Evolutionary conservation across 1,140 invertebrate species (phyloP).

Genomic region (Hesperophylax magnus): DNA sequence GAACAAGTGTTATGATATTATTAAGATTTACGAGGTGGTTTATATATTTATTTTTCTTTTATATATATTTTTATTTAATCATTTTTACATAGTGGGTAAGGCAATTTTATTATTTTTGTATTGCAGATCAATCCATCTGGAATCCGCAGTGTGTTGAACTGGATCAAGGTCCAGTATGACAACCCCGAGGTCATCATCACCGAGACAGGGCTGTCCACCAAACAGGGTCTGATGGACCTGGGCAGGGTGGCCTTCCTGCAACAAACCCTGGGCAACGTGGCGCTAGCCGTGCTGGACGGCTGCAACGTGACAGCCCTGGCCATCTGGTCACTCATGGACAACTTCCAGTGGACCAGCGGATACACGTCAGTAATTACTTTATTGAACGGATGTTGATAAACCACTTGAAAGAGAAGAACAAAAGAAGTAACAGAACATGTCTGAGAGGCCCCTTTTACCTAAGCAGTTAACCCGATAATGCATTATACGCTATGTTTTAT

Average conservation of each 20-base stretch:
- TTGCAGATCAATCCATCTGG: slow-evolving; percentile 72
- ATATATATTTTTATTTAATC: too few species aligned
- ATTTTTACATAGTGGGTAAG: too few species aligned
- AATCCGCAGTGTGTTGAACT: slow-evolving; percentile 73
- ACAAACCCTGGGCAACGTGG: slow-evolving; percentile 65
- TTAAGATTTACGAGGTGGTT: too few species aligned
- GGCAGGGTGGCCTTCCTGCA: slow-evolving; percentile 69
- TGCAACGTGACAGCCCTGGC: slow-evolving; percentile 76
- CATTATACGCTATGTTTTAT: too few species aligned
- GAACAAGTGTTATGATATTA: too few species aligned
- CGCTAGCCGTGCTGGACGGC: slow-evolving; percentile 64
- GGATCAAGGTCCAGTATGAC: slow-evolving; percentile 72
- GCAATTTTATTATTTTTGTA: too few species aligned
- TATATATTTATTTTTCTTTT: too few species aligned
- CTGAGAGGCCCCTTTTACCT: too few species aligned
- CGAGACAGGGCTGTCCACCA: slow-evolving; percentile 72
- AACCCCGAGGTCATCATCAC: slow-evolving; percentile 73
- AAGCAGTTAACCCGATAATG: too few species aligned
- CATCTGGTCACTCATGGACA: slow-evolving; percentile 78
- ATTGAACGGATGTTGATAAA: not conserved
- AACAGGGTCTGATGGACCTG: slow-evolving; percentile 64
- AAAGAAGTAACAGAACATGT: too few species aligned
- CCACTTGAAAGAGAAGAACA: too few species aligned
- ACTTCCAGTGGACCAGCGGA: slow-evolving; percentile 76
- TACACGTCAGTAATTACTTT: slow-evolving; percentile 61